These are phyloP conservation scores for Phyllotis vaccarum DNA, from an alignment of 2,797 vertebrate genomes.

Conservation along the genomic window DNA sequence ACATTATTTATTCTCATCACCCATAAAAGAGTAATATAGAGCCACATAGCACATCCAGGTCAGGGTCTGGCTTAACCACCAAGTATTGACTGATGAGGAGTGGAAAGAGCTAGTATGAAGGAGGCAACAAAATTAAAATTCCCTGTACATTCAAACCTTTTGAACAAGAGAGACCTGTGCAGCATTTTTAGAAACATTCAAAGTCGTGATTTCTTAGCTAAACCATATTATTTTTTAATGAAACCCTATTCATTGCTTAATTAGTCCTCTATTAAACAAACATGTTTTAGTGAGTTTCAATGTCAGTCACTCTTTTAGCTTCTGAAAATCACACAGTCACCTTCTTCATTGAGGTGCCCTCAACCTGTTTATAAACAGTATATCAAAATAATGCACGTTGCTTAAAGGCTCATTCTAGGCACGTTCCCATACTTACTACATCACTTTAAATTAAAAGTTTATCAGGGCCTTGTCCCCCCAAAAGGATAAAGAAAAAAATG, in stretches of 20 bases:
- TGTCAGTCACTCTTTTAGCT: background rate
- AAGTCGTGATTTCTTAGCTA: conserved; percentile 1
- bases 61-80: conserved; percentile 23
- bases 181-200: background rate
- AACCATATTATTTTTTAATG: background rate
- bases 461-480: background rate
- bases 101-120: background rate
- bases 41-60: background rate
- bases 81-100: background rate
- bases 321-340: background rate
- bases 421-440: background rate
- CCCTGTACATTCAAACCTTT: background rate
- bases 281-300: conserved; percentile 22
- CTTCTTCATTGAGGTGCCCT: background rate
- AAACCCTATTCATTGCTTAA: background rate
- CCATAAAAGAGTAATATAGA: conserved; percentile 23
- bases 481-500: background rate
- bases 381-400: background rate
- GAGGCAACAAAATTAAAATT: conserved; percentile 6
- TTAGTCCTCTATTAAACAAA: conserved; percentile 37
- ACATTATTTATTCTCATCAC: conserved; percentile 60
- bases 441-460: background rate
- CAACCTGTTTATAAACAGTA: conserved; percentile 9
- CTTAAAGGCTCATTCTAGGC: conserved; percentile 24
- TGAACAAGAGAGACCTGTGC: background rate